Conservation (phyloP, 2,113 vertebrate species). For the Eptesicus fuscus region DNA sequence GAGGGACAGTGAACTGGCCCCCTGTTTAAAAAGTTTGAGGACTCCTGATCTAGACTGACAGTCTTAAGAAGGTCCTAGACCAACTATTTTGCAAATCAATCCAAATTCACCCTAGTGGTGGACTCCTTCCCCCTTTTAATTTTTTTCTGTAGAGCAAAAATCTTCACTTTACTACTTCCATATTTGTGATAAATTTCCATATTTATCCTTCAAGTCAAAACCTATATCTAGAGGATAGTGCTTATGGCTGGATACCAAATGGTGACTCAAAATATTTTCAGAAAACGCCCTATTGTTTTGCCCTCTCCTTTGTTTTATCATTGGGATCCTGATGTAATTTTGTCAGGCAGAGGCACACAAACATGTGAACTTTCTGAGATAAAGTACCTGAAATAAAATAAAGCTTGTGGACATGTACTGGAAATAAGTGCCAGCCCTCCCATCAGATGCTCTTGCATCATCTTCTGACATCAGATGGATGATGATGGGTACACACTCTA, state of each 20-base stretch:
- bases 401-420: no score
- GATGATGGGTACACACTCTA: fast-evolving
- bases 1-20: no score
- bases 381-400: background rate
- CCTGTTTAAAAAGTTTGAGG: no score
- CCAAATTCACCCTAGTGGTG: background rate
- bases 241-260: background rate
- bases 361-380: background rate
- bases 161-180: background rate
- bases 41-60: background rate
- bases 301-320: background rate
- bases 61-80: background rate
- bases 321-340: background rate
- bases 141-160: background rate
- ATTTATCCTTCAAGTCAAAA: background rate
- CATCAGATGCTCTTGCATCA: background rate
- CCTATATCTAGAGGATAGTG: background rate
- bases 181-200: background rate
- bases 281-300: background rate
- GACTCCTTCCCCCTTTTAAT: fast-evolving
- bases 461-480: no score
- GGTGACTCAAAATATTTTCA: background rate
- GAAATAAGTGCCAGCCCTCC: background rate
- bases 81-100: background rate
- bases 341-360: background rate